Evolutionary conservation across 2,888 invertebrate species (phyloP), one percentile per base, ranked within the genome.

Genomic region (Lacanobia oleracea): DNA sequence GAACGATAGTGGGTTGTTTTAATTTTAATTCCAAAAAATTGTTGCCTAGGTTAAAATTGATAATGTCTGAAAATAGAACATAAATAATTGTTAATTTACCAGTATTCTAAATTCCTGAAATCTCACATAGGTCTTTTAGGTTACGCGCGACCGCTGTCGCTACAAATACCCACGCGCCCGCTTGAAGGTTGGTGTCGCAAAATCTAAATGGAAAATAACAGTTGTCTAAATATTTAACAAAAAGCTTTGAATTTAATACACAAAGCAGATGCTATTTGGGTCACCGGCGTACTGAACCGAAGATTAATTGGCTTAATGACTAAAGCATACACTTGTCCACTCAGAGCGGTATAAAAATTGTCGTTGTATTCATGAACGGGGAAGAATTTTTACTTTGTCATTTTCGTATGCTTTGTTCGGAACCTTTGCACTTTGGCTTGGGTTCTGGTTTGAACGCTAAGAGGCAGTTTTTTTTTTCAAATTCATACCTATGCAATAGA

Each of bases 281-380:
- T 78, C 86, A 78, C 62, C 73, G 76, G 80, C 70, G 67, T 73
- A 77, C 79, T 79, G 86, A 81, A 87, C 82, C 84, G 79, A 85
- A 84, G 74, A 87, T 88, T 91, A 93, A 93, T 93, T 92, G 91
- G 79, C 85, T 86, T 91, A 91, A 93, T 91, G 91, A 91, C 82
- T 87, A 85, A 82, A 89, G 84, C 93, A 92, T 91, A 91, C 90
- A 83, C 72, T 79, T 60, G 80, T 79, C 83, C 75, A 83, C 75
- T 79, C 45, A 50, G 59, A 50, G 56, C 59, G 75, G 63, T 57
- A 79, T 61, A 60, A 74, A 79, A 80, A 79, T 66, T 67, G 59
- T 79, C 56, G n/a, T 79, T 18, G 54, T 60, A 59, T 57, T 77
- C 43, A 69, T n/a, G 12, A 45, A 51, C 27, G 18, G 18, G 16